Evolutionary conservation across 2,888 invertebrate species (phyloP).

Genomic region (Drosophila flavopinicola): DNA sequence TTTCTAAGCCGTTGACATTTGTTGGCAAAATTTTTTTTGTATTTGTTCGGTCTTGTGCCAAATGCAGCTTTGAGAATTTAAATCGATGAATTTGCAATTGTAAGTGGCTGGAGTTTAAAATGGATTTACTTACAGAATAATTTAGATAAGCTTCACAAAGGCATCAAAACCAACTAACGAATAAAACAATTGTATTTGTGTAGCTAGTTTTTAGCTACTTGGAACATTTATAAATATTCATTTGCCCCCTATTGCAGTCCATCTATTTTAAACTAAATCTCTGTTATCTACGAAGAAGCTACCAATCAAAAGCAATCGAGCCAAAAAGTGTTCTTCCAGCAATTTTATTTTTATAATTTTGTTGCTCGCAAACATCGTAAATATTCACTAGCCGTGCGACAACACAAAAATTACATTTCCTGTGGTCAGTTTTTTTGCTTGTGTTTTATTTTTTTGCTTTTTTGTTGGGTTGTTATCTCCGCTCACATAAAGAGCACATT

Average conservation of each 20-base stretch:
- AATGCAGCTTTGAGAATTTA: conserved; percentile 20
- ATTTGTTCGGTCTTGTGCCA: conserved; percentile 22
- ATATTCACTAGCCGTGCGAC: conserved; percentile 64
- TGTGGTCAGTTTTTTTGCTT: conserved; percentile 42
- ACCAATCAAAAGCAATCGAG: not conserved
- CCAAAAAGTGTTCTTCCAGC: conserved; percentile 13
- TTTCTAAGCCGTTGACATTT: conserved; percentile 75
- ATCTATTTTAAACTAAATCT: conserved; percentile 21
- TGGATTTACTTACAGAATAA: too few species aligned
- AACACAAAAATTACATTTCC: conserved; percentile 56
- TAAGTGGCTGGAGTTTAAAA: too few species aligned
- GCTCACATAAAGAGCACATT: conserved; percentile 42
- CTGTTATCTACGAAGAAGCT: not conserved
- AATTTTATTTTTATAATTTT: conserved; percentile 41
- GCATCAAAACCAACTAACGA: too few species aligned
- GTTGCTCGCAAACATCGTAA: conserved; percentile 50
- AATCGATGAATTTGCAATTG: conserved; percentile 26
- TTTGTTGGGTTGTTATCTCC: conserved; percentile 31
- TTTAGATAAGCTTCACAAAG: too few species aligned
- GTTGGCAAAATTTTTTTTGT: conserved; percentile 33
- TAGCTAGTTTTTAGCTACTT: not conserved
- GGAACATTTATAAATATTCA: not conserved
- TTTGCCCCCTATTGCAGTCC: not conserved
- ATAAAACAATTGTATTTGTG: not conserved
- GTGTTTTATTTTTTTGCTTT: not conserved